phyloP scores from a whole-genome alignment of 2,797 vertebrate species.

The Trachurus trachurus region DNA sequence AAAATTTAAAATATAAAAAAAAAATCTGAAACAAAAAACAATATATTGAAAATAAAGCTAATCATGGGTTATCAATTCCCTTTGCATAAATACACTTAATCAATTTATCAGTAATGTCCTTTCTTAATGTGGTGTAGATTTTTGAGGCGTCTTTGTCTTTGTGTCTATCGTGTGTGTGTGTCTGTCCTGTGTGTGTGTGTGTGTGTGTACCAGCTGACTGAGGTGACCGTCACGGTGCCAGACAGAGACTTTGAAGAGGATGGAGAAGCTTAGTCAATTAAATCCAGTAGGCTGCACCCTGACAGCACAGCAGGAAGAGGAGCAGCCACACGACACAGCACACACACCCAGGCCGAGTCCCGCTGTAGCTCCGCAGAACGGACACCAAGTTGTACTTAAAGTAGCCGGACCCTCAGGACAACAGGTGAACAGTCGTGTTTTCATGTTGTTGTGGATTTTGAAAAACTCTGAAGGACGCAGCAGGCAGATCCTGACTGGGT shows the following conservation, averaged over 20 bases:
- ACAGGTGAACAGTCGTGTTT: conserved; percentile 56
- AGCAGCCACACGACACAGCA: conserved; percentile 36
- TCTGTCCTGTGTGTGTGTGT: background rate
- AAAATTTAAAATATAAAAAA: no score
- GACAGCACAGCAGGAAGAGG: conserved; percentile 55
- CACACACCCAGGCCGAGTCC: conserved; percentile 34
- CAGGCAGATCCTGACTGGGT: background rate
- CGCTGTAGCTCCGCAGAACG: conserved; percentile 25
- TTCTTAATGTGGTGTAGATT: background rate
- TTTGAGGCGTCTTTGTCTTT: background rate
- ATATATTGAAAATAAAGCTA: no score
- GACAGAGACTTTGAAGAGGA: conserved; percentile 59
- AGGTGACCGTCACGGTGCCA: conserved; percentile 42
- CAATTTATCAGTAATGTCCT: no score
- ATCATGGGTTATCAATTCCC: no score
- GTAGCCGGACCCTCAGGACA: conserved; percentile 25
- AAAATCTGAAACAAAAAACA: no score
- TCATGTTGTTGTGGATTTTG: conserved; percentile 1
- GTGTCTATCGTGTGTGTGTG: background rate
- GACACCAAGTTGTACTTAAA: conserved; percentile 13
- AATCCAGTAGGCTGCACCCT: conserved; percentile 71
- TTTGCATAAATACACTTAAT: no score
- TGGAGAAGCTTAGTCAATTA: conserved; percentile 77
- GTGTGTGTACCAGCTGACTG: conserved; percentile 45
- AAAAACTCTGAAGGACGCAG: background rate